These are phyloP conservation scores for Lucilia cuprina DNA, from an alignment of 1,140 invertebrate genomes.

Conservation along the genomic window DNA sequence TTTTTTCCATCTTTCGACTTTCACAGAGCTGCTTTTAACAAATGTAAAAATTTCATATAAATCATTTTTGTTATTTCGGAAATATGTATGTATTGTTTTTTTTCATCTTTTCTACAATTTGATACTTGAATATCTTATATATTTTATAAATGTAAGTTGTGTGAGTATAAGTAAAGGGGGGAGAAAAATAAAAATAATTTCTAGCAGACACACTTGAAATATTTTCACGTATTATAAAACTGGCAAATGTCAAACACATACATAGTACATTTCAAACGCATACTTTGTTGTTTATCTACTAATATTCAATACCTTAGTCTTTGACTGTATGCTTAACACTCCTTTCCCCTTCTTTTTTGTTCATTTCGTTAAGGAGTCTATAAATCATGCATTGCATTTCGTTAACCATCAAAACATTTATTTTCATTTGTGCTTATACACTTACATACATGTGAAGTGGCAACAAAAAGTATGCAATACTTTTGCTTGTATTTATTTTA, in stretches of 20 bases:
- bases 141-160: background rate
- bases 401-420: slow-evolving; percentile 32
- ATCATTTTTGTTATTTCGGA: slow-evolving; percentile 23
- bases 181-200: background rate
- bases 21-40: slow-evolving; percentile 20
- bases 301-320: slow-evolving; percentile 19
- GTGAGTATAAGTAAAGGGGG: too few relatives aligned
- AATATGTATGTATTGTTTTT: background rate
- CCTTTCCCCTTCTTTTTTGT: background rate
- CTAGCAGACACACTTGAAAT: slow-evolving; percentile 24
- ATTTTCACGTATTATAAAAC: slow-evolving; percentile 26
- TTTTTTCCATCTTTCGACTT: background rate
- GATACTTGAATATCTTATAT: background rate
- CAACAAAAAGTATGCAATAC: slow-evolving; percentile 23
- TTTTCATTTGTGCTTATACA: slow-evolving; percentile 6
- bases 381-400: slow-evolving; percentile 32
- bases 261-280: background rate
- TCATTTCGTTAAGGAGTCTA: slow-evolving; percentile 12
- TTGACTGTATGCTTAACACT: background rate
- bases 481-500: background rate
- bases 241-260: slow-evolving; percentile 27
- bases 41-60: slow-evolving; percentile 31
- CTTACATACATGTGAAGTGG: background rate
- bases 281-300: background rate
- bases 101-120: background rate